Evolutionary conservation across 2,113 vertebrate species (phyloP).

Genomic region (Burhinus bistriatus): DNA sequence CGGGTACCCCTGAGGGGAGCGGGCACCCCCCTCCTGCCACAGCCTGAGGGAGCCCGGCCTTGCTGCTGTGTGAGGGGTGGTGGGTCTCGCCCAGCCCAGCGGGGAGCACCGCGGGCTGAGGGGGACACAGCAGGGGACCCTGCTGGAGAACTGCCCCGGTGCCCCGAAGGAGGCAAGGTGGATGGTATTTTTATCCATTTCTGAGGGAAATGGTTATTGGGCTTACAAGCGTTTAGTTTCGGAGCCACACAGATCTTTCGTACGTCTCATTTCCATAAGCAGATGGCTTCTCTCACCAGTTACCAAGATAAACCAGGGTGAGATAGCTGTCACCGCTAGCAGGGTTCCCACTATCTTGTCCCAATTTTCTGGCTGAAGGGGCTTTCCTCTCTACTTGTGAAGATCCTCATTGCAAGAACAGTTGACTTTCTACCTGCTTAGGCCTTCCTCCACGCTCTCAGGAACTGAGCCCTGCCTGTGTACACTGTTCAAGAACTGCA

Average conservation of each 20-base stretch:
- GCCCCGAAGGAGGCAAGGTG: neutral
- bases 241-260: accelerated
- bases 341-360: neutral
- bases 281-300: neutral
- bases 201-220: too few species aligned
- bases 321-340: too few species aligned
- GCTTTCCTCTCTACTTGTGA: neutral
- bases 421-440: neutral
- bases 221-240: accelerated
- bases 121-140: neutral
- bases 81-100: neutral
- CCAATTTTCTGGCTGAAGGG: neutral
- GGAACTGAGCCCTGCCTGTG: neutral
- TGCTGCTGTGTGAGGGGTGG: neutral
- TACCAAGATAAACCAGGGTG: too few species aligned
- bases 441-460: neutral
- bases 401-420: accelerated
- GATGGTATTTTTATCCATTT: accelerated
- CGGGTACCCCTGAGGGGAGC: neutral
- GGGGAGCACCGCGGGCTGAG: neutral
- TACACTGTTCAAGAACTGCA: too few species aligned
- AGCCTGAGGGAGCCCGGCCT: neutral
- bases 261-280: accelerated
- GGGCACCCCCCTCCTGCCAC: neutral
- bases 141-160: neutral